These are phyloP conservation scores for Himalopsyche anomala DNA, from an alignment of 2,888 invertebrate genomes.

Conservation along the genomic window DNA sequence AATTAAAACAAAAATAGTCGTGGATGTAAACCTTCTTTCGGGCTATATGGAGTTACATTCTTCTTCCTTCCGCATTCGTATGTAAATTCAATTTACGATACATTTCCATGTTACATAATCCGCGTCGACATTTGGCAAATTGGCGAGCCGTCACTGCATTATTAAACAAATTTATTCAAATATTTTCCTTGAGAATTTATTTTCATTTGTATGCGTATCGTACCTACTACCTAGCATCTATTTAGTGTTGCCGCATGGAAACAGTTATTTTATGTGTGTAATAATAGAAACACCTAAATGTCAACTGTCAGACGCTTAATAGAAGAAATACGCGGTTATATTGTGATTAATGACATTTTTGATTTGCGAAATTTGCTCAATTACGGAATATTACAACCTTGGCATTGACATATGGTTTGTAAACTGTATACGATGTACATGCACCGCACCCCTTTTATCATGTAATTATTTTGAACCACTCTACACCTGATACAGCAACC, in stretches of 20 bases:
- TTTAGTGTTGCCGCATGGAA: neutral
- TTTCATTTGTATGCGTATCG: neutral
- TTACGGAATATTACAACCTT: neutral
- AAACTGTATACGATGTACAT: no score
- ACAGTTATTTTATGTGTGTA: neutral
- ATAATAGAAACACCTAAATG: neutral
- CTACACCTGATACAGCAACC: no score
- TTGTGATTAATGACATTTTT: neutral
- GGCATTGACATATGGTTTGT: neutral
- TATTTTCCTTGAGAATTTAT: slow-evolving; percentile 29
- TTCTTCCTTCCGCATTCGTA: slow-evolving; percentile 40
- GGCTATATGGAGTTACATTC: neutral
- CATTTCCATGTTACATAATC: slow-evolving; percentile 43
- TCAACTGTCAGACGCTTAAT: neutral
- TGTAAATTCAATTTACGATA: slow-evolving; percentile 27
- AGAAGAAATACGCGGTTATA: neutral
- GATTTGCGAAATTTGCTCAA: neutral
- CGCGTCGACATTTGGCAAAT: slow-evolving; percentile 39
- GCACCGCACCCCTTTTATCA: no score
- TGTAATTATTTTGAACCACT: no score
- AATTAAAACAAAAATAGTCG: no score
- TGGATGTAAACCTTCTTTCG: no score
- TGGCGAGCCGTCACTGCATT: slow-evolving; percentile 37
- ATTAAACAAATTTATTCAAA: slow-evolving; percentile 39
- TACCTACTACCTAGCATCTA: neutral